Evolutionary conservation across 2,888 invertebrate genomes (phyloP), one percentile per base, ranked within the genome.

Genomic region (Polydrusus tereticollis): DNA sequence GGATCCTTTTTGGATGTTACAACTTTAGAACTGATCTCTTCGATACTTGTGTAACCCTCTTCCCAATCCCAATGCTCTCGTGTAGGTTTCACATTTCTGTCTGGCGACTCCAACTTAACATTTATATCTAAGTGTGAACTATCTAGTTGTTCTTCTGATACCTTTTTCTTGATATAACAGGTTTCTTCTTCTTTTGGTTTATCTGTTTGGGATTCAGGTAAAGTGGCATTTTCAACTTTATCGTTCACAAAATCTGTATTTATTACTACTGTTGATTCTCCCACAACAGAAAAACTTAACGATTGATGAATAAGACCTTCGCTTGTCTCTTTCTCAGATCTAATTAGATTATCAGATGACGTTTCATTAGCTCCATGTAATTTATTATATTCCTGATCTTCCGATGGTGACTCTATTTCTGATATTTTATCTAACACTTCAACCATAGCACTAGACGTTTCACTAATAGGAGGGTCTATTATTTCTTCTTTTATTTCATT

Each of bases 61-160:
- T 73, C 69, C 73, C 73, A 73, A 14, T 66, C 52, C 73, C 73
- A 73, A 23, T 70, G 66, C 16, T 64, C 50, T 47, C 41, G 26
- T 45, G 69, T 65, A 18, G 73, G 69, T 45, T 69, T 65, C 64
- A 59, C 60, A 26, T 72, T 59, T 8, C 68, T 66, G 12, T 69
- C 26, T 1, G 26, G 7, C 23, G 10, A 7, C 14, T 23, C 7
- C 7, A 26, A 0, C 14, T 26, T 14, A 50, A 50, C 26, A 41
- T 14, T 47, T 8, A n/a, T 47, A 21, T 7, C 14, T 21, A 23
- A 10, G 10, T 36, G 36, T 4, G 16, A n/a, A 33, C 36, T 33
- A 36, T 20, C 36, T 21, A 29, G 8, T 29, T 58, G 38, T 1
- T 58, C n/a, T 14, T n/a, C 29, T 6, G n/a, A n/a, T n/a, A 7